Conservation (phyloP, 2,888 invertebrate species). For the Brachyopa scutellaris region DNA sequence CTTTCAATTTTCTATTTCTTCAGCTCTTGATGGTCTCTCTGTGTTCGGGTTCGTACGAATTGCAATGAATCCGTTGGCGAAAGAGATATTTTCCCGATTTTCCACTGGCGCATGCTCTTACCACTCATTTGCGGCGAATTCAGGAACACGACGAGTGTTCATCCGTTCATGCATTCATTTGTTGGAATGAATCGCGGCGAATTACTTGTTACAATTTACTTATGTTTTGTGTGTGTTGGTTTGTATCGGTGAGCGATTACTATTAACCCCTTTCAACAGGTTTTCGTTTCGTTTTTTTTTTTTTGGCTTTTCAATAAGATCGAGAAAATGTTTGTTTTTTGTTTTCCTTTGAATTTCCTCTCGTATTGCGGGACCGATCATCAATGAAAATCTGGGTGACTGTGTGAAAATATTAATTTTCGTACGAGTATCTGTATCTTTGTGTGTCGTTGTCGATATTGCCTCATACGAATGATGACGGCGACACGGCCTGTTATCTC, state of each 20-base stretch:
- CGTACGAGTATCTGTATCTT: background rate
- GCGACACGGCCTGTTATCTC: constrained; percentile 55
- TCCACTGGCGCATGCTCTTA: constrained; percentile 13
- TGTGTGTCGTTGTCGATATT: constrained; percentile 19
- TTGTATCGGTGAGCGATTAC: constrained; percentile 15
- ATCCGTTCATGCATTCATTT: constrained; percentile 23
- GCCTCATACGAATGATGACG: constrained; percentile 37
- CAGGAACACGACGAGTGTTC: constrained; percentile 36
- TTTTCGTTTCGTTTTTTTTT: constrained; percentile 50
- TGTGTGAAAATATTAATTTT: constrained; percentile 54
- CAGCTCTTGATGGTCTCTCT: background rate
- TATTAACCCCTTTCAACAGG: constrained; percentile 66
- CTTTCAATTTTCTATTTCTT: constrained; percentile 54
- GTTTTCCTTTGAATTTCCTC: constrained; percentile 15
- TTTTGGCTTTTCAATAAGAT: constrained; percentile 54
- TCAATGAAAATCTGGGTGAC: constrained; percentile 66
- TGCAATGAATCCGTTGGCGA: constrained; percentile 22
- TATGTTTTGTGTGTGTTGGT: too few species aligned
- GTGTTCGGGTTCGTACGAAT: constrained; percentile 32
- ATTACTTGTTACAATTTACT: background rate
- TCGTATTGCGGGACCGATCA: constrained; percentile 30
- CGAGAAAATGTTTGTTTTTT: constrained; percentile 36
- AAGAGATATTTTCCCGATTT: constrained; percentile 20
- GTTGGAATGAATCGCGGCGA: constrained; percentile 1
- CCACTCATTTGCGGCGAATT: constrained; percentile 35